phyloP scores from a whole-genome alignment of 2,888 invertebrate genomes.

The Anoplius nigerrimus region DNA sequence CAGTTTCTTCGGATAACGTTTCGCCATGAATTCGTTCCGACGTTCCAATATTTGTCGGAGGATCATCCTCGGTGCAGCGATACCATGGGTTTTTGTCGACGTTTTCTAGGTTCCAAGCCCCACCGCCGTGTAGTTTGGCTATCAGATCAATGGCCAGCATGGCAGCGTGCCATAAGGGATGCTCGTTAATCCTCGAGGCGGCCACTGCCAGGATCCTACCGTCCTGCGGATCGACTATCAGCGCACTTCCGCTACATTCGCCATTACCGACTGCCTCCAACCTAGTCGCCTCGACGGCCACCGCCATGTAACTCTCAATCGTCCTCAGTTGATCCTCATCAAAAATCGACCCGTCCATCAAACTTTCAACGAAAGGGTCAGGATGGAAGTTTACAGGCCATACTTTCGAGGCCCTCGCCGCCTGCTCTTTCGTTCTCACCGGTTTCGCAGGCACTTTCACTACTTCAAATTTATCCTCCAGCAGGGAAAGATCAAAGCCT shows the following conservation, averaged over 20 bases:
- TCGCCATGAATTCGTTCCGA: not conserved
- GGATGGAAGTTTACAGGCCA: slow-evolving; percentile 94
- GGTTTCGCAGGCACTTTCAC: slow-evolving; percentile 79
- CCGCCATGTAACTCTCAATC: slow-evolving; percentile 79
- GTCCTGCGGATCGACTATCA: slow-evolving; percentile 85
- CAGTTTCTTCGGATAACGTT: not conserved
- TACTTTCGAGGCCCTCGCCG: slow-evolving; percentile 77
- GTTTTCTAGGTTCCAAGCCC: slow-evolving; percentile 78
- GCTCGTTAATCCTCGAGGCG: slow-evolving; percentile 77
- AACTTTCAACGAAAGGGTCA: slow-evolving; percentile 83
- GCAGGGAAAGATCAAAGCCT: slow-evolving; percentile 76
- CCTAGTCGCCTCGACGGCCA: slow-evolving; percentile 78
- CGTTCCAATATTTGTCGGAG: not conserved
- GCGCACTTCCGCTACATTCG: slow-evolving; percentile 75
- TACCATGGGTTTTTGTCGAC: not conserved
- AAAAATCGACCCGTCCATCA: slow-evolving; percentile 81
- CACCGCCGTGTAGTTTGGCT: slow-evolving; percentile 88
- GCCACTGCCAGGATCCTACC: slow-evolving; percentile 83
- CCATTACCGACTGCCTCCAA: slow-evolving; percentile 56
- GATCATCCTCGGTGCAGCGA: not conserved
- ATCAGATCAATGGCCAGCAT: slow-evolving; percentile 93
- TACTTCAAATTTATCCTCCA: slow-evolving; percentile 77
- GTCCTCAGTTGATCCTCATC: slow-evolving; percentile 75
- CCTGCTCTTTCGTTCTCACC: slow-evolving; percentile 83
- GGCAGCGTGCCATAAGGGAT: slow-evolving; percentile 88